Percentiles rank a stretch among this genome's conserved stretches.
Conservation (phyloP, 2,797 vertebrate species). For the Heliangelus exortis region DNA sequence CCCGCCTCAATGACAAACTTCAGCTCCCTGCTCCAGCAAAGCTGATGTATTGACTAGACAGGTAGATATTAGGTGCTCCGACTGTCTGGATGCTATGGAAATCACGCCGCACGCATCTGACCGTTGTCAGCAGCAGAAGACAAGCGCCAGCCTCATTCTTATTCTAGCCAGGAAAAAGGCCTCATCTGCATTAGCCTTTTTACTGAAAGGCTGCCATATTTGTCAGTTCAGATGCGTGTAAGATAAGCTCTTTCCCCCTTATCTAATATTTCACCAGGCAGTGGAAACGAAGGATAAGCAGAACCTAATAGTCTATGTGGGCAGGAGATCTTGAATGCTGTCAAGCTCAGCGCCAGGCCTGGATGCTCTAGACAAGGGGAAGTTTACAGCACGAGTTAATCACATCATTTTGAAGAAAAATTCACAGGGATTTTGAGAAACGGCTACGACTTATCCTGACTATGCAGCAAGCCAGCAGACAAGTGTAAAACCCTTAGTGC, state of each 20-base stretch:
- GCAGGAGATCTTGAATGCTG: constrained; percentile 69
- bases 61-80: constrained; percentile 73
- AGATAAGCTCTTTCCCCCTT: constrained; percentile 74
- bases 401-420: constrained; percentile 66
- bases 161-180: constrained; percentile 73
- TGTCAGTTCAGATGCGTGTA: constrained; percentile 74
- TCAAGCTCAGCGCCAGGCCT: constrained; percentile 66
- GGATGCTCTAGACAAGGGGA: constrained; percentile 63
- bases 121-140: constrained; percentile 71
- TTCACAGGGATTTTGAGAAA: constrained; percentile 52
- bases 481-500: constrained; percentile 17
- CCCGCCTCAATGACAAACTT: constrained; percentile 67
- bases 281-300: constrained; percentile 77
- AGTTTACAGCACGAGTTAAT: constrained; percentile 68
- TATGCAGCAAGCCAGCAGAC: constrained; percentile 26
- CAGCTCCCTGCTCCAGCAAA: constrained; percentile 45
- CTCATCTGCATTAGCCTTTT: constrained; percentile 73
- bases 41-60: constrained; percentile 78
- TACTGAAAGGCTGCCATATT: constrained; percentile 73
- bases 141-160: constrained; percentile 69
- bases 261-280: constrained; percentile 78
- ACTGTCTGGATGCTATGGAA: constrained; percentile 81
- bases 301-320: constrained; percentile 72
- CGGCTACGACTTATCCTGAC: constrained; percentile 47
- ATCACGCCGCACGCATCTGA: constrained; percentile 67